These are phyloP conservation scores for Atherinomorus stipes DNA, from an alignment of 2,113 vertebrate genomes.

Conservation along the genomic window DNA sequence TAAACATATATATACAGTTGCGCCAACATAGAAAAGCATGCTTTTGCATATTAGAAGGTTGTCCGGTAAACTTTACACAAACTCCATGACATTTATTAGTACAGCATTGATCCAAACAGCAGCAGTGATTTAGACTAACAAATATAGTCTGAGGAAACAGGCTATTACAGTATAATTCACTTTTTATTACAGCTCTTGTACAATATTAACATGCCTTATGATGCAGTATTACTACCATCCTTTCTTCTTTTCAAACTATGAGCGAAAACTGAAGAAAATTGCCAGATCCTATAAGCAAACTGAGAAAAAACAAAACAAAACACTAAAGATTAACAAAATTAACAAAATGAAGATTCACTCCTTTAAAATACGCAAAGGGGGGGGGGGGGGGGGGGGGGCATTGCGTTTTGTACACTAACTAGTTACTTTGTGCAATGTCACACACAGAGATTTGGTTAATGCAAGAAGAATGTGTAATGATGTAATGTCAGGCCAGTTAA, in stretches of 20 bases:
- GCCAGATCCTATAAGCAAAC: constrained; percentile 40
- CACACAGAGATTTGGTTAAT: constrained; percentile 42
- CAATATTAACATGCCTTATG: constrained; percentile 78
- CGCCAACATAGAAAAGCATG: constrained; percentile 76
- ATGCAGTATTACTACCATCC: constrained; percentile 63
- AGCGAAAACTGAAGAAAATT: constrained; percentile 36
- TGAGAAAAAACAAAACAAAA: not conserved
- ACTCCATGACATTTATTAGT: constrained; percentile 70
- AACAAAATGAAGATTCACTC: constrained; percentile 54
- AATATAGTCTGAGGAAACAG: constrained; percentile 73
- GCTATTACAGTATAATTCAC: constrained; percentile 62
- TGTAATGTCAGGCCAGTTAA: constrained; percentile 22
- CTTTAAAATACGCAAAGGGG: constrained; percentile 29
- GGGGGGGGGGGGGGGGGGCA: constrained; percentile 33
- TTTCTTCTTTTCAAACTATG: constrained; percentile 34
- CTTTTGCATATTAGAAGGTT: constrained; percentile 79
- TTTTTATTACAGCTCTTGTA: constrained; percentile 78
- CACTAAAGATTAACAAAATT: constrained; percentile 6
- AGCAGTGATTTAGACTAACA: constrained; percentile 66
- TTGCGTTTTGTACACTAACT: constrained; percentile 52
- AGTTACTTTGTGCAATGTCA: constrained; percentile 50
- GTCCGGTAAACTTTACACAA: constrained; percentile 74
- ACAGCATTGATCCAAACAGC: constrained; percentile 71
- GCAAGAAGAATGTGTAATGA: constrained; percentile 29
- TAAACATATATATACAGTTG: constrained; percentile 71